phyloP scores from a whole-genome alignment of 2,797 vertebrate species.

The Gallinago nigripennis region DNA sequence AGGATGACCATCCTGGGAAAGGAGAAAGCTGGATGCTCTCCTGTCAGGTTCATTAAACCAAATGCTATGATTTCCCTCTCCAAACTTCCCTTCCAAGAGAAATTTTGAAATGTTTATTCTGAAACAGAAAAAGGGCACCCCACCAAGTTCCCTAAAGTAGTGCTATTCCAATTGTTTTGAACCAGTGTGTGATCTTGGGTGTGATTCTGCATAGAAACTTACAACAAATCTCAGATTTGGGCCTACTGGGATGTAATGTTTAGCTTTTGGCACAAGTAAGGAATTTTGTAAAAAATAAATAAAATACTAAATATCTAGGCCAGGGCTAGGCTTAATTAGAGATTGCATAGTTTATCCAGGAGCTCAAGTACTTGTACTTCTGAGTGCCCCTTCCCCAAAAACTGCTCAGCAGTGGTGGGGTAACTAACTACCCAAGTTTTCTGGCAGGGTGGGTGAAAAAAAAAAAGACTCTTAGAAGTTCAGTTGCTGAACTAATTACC shows the following conservation, averaged over 20 bases:
- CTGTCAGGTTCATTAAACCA: neutral
- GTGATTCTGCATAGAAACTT: neutral
- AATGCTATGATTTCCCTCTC: neutral
- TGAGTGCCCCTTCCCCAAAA: neutral
- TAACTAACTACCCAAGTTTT: conserved; percentile 54
- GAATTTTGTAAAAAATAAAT: conserved; percentile 7
- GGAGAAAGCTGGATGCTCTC: neutral
- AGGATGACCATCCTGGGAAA: neutral
- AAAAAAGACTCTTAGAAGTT: conserved; percentile 37
- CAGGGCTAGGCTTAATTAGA: neutral
- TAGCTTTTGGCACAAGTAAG: neutral
- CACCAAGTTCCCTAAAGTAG: neutral
- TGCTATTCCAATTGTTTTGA: neutral
- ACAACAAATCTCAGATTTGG: neutral
- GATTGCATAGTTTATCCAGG: neutral
- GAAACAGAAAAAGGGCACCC: neutral
- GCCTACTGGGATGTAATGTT: neutral
- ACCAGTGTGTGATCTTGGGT: neutral
- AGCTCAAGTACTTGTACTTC: neutral
- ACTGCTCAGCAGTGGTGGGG: neutral
- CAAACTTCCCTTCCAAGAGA: neutral
- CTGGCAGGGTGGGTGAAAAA: conserved; percentile 29
- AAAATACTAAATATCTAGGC: neutral
- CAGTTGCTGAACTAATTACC: conserved; percentile 71
- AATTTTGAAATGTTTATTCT: neutral